phyloP scores from a whole-genome alignment of 2,797 vertebrate genomes.

The Liparis tanakae region DNA sequence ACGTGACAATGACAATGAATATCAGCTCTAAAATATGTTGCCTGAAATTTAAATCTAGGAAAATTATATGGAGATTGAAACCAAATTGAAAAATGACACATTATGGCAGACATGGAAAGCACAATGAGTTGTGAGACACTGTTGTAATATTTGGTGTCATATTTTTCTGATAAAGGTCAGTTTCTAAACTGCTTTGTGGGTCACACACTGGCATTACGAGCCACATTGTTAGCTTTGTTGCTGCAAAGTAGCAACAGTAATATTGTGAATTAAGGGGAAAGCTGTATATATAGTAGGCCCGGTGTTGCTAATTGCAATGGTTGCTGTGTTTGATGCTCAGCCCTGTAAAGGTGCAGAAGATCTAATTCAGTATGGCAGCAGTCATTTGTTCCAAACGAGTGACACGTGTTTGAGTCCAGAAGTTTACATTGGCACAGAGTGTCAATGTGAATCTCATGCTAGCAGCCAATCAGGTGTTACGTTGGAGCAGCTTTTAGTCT shows the following conservation, averaged over 20 bases:
- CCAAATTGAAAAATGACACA: not conserved
- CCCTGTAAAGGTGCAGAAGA: not conserved
- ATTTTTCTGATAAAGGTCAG: not conserved
- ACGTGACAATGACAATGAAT: conserved; percentile 5
- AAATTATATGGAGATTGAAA: conserved; percentile 6
- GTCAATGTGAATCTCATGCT: conserved; percentile 9
- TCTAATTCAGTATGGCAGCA: not conserved
- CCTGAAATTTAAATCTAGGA: conserved; percentile 7
- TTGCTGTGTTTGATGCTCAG: conserved; percentile 2
- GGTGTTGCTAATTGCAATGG: not conserved
- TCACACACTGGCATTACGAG: not conserved
- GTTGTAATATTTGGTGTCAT: not conserved
- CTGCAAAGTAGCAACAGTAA: not conserved
- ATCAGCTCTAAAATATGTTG: not conserved
- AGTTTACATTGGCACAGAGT: not conserved
- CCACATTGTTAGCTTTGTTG: not conserved
- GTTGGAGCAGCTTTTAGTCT: conserved; percentile 17
- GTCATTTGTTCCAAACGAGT: not conserved
- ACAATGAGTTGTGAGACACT: conserved; percentile 3
- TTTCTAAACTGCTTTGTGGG: not conserved
- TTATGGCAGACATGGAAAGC: not conserved
- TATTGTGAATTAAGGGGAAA: not conserved
- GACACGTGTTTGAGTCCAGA: not conserved
- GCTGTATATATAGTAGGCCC: not conserved
- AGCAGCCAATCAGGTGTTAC: conserved; percentile 13